These are phyloP conservation scores for Sericinus montela DNA, from an alignment of 2,888 invertebrate genomes.

Conservation along the genomic window DNA sequence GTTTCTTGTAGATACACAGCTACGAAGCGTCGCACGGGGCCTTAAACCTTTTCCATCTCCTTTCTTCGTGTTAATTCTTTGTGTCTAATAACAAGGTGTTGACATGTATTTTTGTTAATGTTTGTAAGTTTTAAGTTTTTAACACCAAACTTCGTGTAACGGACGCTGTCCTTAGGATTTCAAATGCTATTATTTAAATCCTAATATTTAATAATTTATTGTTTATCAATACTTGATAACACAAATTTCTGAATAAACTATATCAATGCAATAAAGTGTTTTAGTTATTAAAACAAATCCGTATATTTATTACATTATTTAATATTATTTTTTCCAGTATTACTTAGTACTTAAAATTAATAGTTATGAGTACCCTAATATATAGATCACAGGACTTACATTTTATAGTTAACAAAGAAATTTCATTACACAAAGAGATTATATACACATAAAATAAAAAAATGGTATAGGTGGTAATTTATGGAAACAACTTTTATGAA, in stretches of 20 bases:
- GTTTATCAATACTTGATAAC: constrained; percentile 74
- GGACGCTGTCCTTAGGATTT: constrained; percentile 58
- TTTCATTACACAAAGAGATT: no score
- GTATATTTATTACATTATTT: not conserved
- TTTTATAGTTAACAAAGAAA: no score
- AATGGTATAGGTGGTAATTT: no score
- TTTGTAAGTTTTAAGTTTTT: constrained; percentile 72
- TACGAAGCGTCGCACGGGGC: constrained; percentile 40
- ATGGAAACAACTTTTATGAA: no score
- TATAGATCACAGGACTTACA: constrained; percentile 3
- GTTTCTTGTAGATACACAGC: constrained; percentile 50
- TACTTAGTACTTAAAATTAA: no score
- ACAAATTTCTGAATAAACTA: constrained; percentile 72
- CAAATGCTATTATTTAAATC: constrained; percentile 54
- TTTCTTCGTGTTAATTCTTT: constrained; percentile 48
- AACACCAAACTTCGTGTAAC: constrained; percentile 46
- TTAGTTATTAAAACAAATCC: constrained; percentile 22
- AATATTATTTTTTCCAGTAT: not conserved
- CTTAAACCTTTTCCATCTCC: constrained; percentile 36
- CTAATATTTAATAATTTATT: constrained; percentile 73
- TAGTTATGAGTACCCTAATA: no score
- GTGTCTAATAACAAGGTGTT: constrained; percentile 62
- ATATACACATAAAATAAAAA: no score
- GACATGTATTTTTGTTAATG: constrained; percentile 62
- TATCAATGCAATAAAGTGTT: constrained; percentile 44